Evolutionary conservation across 2,888 invertebrate species (phyloP), one percentile per base, ranked within the genome.

Genomic region (Pseudolycoriella hygida): DNA sequence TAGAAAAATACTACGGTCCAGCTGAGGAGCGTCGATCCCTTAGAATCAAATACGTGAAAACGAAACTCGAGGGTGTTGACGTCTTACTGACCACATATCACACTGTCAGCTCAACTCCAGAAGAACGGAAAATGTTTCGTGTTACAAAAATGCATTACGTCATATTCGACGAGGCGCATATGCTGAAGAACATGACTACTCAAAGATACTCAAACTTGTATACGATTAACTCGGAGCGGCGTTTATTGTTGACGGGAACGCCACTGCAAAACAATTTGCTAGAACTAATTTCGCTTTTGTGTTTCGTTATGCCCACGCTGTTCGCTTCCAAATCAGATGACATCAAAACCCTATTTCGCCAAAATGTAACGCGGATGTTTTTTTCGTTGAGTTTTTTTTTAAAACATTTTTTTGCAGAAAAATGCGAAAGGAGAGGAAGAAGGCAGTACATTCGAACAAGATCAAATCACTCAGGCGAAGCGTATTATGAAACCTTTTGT

Each of bases 101-200:
- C 47, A 58, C 61, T 42, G 63, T 66, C 32, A 51, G 55, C n/a
- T 89, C 87, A 50, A 83, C 82, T 49, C 78, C 86, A 0, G 94
- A 94, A 56, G 87, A 87, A 57, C 81, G 90, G 47, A 84, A 89
- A 61, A 79, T 87, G 71, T 87, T 96, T 61, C 80, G 92, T 47
- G 84, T 92, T 32, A 83, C 86, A 48, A 76, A 77, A 40, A 77
- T 94, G 62, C 82, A 92, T 60, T 96, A 94, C 60, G 89, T 93
- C 0, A 72, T 97, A 17, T 94, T 94, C 60, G 97, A 97, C 61
- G 97, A 97, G 60, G 94, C 93, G 1, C 96, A 97, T 60, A 93
- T 96, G 92, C 68, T 97, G 31, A 97, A 97, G 63, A 97, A 96
- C 60, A 96, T 96, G 92, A 77, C 84, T 45, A 90, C 94, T 0